Conservation (phyloP, 2,888 invertebrate species). For the Drosophila ochracea region DNA sequence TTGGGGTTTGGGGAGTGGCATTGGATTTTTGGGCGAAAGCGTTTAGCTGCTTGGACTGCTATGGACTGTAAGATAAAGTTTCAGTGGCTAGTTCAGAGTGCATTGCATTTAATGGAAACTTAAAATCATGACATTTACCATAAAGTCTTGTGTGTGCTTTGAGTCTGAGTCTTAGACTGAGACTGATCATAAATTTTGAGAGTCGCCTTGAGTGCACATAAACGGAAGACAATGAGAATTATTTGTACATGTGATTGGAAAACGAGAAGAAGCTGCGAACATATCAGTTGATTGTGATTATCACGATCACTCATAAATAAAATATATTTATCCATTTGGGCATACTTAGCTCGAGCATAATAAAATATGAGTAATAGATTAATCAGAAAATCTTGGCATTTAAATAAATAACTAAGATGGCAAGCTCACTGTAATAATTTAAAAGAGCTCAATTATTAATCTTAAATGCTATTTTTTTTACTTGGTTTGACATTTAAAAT, state of each 20-base stretch:
- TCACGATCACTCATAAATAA: slow-evolving; percentile 57
- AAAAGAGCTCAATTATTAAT: background rate
- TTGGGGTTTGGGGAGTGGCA: slow-evolving; percentile 51
- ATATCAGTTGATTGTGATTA: slow-evolving; percentile 44
- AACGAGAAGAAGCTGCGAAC: slow-evolving; percentile 32
- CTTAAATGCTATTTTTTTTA: background rate
- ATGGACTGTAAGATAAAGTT: slow-evolving; percentile 26
- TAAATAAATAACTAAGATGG: background rate
- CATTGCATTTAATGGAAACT: slow-evolving; percentile 74
- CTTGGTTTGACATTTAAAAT: background rate
- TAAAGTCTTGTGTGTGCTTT: slow-evolving; percentile 26
- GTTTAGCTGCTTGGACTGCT: slow-evolving; percentile 35
- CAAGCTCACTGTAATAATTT: background rate
- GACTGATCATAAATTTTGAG: slow-evolving; percentile 53
- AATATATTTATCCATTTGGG: slow-evolving; percentile 19
- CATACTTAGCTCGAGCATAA: slow-evolving; percentile 11
- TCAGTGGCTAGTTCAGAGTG: slow-evolving; percentile 73
- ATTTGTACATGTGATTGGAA: slow-evolving; percentile 45
- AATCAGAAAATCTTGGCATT: slow-evolving; percentile 1
- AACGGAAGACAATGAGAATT: slow-evolving; percentile 52
- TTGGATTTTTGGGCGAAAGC: slow-evolving; percentile 64
- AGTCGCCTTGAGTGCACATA: slow-evolving; percentile 54
- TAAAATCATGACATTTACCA: slow-evolving; percentile 76
- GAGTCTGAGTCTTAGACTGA: slow-evolving; percentile 26
- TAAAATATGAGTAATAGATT: background rate